These are phyloP conservation scores for Suillia variegata DNA, from an alignment of 2,888 invertebrate genomes.

Conservation along the genomic window DNA sequence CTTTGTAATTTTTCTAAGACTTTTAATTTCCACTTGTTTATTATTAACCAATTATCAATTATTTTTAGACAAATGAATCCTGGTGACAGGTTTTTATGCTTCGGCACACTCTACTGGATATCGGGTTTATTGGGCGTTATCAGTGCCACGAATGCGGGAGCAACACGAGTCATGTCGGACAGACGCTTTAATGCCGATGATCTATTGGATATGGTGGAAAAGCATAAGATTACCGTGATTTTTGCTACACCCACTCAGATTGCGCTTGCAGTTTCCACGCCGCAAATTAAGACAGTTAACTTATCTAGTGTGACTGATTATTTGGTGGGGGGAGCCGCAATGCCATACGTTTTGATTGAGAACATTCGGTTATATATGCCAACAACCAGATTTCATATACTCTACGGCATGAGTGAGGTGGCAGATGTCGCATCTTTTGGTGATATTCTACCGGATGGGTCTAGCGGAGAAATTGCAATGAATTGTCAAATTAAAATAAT, in stretches of 20 bases:
- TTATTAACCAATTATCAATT: neutral
- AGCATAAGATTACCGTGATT: constrained; percentile 22
- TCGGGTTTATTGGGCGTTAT: constrained; percentile 22
- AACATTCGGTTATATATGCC: neutral
- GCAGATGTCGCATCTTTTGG: neutral
- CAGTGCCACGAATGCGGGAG: neutral
- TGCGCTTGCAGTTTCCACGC: neutral
- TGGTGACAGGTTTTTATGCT: constrained; percentile 25
- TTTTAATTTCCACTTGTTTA: neutral
- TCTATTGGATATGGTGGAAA: constrained; percentile 26
- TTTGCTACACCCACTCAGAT: constrained; percentile 15
- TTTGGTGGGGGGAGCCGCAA: neutral
- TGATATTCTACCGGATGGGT: neutral
- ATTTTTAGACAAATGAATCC: neutral
- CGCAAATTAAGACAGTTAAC: neutral
- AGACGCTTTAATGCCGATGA: constrained; percentile 24
- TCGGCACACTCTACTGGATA: constrained; percentile 34
- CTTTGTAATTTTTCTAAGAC: constrained; percentile 5
- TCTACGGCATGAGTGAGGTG: neutral
- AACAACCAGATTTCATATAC: neutral
- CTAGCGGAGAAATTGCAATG: neutral
- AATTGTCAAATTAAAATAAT: neutral
- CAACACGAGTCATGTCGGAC: neutral
- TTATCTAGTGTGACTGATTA: neutral
- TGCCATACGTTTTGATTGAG: neutral